Evolutionary conservation across 1,140 invertebrate genomes (phyloP).

Genomic region (Kradibia gibbosae): DNA sequence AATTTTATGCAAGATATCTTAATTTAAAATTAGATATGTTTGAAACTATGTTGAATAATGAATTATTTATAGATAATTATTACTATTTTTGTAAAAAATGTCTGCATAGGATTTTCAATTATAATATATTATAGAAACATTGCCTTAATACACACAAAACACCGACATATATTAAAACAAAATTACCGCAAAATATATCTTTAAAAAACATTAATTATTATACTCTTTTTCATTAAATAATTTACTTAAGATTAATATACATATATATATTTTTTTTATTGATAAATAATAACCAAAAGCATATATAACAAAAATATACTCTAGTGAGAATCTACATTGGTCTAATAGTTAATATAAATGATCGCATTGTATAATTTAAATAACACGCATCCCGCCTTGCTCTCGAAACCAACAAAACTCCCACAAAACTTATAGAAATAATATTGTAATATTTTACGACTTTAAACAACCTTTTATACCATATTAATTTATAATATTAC

Average conservation of each 20-base stretch:
- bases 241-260: no score
- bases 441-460: not conserved
- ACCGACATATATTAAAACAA: no score
- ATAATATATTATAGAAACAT: no score
- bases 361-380: conserved; percentile 28
- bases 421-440: not conserved
- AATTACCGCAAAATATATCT: no score
- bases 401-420: not conserved
- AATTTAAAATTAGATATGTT: no score
- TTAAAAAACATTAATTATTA: no score
- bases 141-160: not conserved
- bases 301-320: not conserved
- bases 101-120: not conserved
- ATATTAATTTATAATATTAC: no score
- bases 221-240: no score
- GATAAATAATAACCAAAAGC: no score
- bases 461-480: not conserved
- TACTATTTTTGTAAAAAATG: not conserved
- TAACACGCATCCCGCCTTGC: not conserved
- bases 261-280: no score
- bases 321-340: not conserved
- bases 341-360: conserved; percentile 25
- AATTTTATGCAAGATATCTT: no score
- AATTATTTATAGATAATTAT: not conserved
- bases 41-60: not conserved